phyloP scores from a whole-genome alignment of 92 coral and sea anemone genomes.

The Zoanthus sansibaricus region DNA sequence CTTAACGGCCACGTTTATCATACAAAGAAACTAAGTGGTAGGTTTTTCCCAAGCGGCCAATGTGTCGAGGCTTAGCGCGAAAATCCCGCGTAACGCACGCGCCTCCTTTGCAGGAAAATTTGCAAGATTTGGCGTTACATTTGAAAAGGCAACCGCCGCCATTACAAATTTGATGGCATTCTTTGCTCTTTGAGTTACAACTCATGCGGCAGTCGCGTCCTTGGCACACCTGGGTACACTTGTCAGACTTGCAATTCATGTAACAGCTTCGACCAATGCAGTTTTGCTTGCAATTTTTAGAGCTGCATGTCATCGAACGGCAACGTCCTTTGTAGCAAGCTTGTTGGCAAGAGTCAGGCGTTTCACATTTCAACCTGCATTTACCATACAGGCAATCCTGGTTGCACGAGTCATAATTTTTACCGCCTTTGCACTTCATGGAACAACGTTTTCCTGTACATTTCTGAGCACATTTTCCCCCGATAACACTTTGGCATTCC shows the following conservation, averaged over 20 bases:
- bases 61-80: not conserved
- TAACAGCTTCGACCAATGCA: conserved; percentile 84
- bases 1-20: conserved; percentile 25
- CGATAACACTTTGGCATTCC: conserved; percentile 59
- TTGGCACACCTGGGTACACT: conserved; percentile 74
- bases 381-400: conserved; percentile 83
- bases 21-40: conserved; percentile 35
- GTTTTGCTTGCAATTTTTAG: conserved; percentile 73
- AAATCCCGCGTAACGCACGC: conserved; percentile 34
- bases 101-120: conserved; percentile 70
- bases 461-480: conserved; percentile 72
- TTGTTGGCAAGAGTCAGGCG: conserved; percentile 71
- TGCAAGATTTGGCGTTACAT: conserved; percentile 77
- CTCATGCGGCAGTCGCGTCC: conserved; percentile 79
- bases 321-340: conserved; percentile 77
- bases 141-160: conserved; percentile 78
- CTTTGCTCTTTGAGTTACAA: conserved; percentile 73
- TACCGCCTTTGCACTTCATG: conserved; percentile 64
- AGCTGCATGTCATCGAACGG: conserved; percentile 71
- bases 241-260: conserved; percentile 78
- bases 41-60: conserved; percentile 26
- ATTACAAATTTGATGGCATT: conserved; percentile 78
- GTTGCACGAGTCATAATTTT: conserved; percentile 69
- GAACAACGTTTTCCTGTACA: conserved; percentile 70
- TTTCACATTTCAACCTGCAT: conserved; percentile 76